phyloP scores from a whole-genome alignment of 37 sponge, comb jelly and placozoan genomes.

The Mnemiopsis leidyi region DNA sequence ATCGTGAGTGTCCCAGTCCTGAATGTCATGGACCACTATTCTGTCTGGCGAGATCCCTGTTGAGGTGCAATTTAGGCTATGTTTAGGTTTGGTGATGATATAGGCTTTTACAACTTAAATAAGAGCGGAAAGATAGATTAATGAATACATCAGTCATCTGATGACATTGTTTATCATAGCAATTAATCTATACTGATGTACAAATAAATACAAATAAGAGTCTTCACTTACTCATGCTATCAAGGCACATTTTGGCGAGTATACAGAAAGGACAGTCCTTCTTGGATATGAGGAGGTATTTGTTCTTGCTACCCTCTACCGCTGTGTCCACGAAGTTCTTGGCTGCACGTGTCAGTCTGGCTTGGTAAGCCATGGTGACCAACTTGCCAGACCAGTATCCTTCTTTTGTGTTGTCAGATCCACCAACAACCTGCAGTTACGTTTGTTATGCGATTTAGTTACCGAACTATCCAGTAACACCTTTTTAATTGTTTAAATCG shows the following conservation, averaged over 20 bases:
- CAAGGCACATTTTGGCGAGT: not conserved
- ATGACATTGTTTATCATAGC: too few relatives aligned
- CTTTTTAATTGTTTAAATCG: too few relatives aligned
- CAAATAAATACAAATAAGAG: not conserved
- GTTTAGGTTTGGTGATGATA: too few relatives aligned
- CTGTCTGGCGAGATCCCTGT: not conserved
- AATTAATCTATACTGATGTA: too few relatives aligned
- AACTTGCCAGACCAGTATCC: not conserved
- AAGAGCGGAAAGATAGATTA: too few relatives aligned
- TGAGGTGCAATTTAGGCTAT: too few relatives aligned
- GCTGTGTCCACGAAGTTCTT: not conserved
- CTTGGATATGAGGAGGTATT: not conserved
- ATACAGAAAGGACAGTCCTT: not conserved
- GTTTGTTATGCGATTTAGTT: too few relatives aligned
- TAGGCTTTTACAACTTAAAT: too few relatives aligned
- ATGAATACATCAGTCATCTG: too few relatives aligned
- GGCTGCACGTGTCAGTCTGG: not conserved
- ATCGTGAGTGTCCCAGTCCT: not conserved
- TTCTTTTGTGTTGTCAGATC: not conserved
- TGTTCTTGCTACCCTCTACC: not conserved
- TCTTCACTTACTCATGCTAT: not conserved
- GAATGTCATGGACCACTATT: not conserved
- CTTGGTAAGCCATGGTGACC: not conserved
- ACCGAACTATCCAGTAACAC: too few relatives aligned
- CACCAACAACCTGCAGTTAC: not conserved